Base-by-base conservation (phyloP, 1,140 invertebrate species). In the Nephotettix cincticeps region DNA sequence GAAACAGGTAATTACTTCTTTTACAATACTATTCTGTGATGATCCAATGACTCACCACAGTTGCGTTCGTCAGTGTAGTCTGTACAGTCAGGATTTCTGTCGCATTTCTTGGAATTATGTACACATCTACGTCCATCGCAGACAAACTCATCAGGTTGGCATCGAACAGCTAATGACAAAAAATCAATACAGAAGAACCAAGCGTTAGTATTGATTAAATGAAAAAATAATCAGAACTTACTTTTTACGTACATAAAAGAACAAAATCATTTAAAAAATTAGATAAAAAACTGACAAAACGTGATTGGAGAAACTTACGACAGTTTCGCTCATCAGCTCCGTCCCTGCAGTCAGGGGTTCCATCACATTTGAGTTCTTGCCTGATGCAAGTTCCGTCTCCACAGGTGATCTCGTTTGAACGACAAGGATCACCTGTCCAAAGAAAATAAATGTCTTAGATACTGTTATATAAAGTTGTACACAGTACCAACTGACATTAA, bases 321-420 rank as follows among this genome's bases (percentile, higher is more conserved):
- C 90, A 93, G 81, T 88, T 85, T 71, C 83, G 81, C 77, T 92
- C 91, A 79, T 92, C 91, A 17, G 90, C 90, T 74, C 85, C 83
- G 77, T 92, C 90, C 76, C 78, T 83, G 73, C 88, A 89, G 25
- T 92, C 88, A 45, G 71, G 69, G 0, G 80, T 75, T 36, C 85
- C 83, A 79, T 93, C 84, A 82, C 91, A 93, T 56, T 84, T 84
- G 71, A 82, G 80, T 61, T 77, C 81, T 17, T 77, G 75, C 54
- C 80, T 85, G 72, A 95, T 86, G 79, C 93, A 95, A 75, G 79
- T 84, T 45, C 89, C 89, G 77, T 87, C 83, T 70, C 80, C 65
- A 75, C 81, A 90, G 40, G 80, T 80, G 81, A 88, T 91, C 79
- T 91, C 85, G 74, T 84, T 83, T 0, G 75, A 25, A 63, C 25